These are phyloP conservation scores for Theocolax elegans DNA, from an alignment of 1,140 invertebrate species.

Conservation along the genomic window DNA sequence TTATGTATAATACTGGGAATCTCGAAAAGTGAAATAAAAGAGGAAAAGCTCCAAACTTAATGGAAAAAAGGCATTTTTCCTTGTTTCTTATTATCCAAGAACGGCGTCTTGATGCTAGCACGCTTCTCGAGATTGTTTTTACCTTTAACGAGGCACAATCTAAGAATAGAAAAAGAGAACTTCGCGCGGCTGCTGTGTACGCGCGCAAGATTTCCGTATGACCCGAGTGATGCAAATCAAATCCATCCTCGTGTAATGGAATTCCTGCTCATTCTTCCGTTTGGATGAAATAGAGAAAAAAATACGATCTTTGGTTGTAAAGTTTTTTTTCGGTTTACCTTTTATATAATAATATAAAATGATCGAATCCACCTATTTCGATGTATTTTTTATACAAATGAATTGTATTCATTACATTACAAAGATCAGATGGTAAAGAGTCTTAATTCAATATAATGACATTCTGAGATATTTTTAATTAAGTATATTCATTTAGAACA, in stretches of 20 bases:
- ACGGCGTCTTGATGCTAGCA: neutral
- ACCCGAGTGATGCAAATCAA: neutral
- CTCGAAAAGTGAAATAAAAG: neutral
- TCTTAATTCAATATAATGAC: too few species aligned
- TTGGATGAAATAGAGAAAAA: constrained; percentile 11
- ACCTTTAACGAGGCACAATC: constrained; percentile 37
- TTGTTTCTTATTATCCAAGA: constrained; percentile 7
- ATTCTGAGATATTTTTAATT: too few species aligned
- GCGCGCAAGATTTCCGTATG: constrained; percentile 18
- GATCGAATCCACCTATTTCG: too few species aligned
- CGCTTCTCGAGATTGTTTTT: constrained; percentile 26
- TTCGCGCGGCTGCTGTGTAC: constrained; percentile 5
- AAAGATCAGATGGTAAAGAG: too few species aligned
- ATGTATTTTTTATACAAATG: too few species aligned
- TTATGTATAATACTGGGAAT: too few species aligned
- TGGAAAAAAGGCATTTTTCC: constrained; percentile 6
- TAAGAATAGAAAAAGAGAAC: constrained; percentile 36
- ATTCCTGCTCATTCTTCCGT: neutral
- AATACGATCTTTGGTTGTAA: too few species aligned
- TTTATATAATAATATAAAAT: too few species aligned
- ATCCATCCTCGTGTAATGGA: neutral
- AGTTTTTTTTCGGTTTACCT: too few species aligned
- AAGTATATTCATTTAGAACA: too few species aligned
- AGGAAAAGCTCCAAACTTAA: neutral
- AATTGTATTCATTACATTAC: too few species aligned